Percentiles rank a stretch among this genome's conserved stretches.
Evolutionary conservation across 1,140 invertebrate genomes (phyloP).

Genomic region (Hyles euphorbiae): DNA sequence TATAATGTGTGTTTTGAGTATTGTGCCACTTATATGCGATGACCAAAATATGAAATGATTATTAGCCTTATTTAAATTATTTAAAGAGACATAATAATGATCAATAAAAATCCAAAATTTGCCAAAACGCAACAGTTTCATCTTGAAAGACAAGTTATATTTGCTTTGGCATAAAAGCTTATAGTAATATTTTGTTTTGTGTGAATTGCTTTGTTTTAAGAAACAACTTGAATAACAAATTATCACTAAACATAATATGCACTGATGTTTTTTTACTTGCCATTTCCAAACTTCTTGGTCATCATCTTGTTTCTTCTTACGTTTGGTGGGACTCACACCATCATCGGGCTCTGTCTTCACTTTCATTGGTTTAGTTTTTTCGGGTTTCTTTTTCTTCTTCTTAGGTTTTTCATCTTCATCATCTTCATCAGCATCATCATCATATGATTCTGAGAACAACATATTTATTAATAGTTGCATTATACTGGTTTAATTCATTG

Average conservation of each 20-base stretch:
- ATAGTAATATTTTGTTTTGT: not conserved
- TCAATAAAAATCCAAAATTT: too few species aligned
- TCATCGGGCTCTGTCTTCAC: conserved; percentile 56
- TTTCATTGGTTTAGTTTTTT: conserved; percentile 41
- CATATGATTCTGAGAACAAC: conserved; percentile 54
- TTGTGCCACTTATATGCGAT: too few species aligned
- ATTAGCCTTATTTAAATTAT: too few species aligned
- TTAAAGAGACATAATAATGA: too few species aligned
- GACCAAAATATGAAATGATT: too few species aligned
- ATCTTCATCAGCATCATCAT: conserved; percentile 78
- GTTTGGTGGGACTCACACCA: conserved; percentile 73
- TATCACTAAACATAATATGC: not conserved
- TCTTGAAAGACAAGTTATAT: too few species aligned
- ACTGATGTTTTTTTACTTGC: conserved; percentile 71
- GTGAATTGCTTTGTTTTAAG: not conserved
- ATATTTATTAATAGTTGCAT: not conserved
- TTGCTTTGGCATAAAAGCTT: not conserved
- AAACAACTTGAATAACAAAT: not conserved
- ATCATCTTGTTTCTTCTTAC: conserved; percentile 88
- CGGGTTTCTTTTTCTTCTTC: conserved; percentile 70
- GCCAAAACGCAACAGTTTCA: too few species aligned
- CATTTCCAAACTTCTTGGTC: conserved; percentile 95
- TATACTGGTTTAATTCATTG: too few species aligned
- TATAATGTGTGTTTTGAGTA: conserved; percentile 6
- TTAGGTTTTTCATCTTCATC: conserved; percentile 79